phyloP scores from a whole-genome alignment of 1,140 invertebrate species.

The Oppia nitens region DNA sequence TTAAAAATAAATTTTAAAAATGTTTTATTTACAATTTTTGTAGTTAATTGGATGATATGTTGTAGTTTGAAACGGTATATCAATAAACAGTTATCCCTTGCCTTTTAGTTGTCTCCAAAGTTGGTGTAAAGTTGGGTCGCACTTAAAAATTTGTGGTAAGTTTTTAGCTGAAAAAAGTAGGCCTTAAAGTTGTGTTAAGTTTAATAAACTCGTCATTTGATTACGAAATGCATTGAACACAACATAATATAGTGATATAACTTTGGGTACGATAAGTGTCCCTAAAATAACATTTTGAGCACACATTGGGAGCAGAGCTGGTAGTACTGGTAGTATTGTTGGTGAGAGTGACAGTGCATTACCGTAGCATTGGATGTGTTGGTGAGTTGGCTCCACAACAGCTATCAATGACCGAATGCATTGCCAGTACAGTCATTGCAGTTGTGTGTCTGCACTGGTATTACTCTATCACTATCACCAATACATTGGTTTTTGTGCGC shows the following conservation, averaged over 20 bases:
- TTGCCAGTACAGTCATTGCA: not conserved
- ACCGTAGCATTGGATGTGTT: not conserved
- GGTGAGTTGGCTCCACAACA: slow-evolving; percentile 2
- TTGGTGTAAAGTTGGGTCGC: not conserved
- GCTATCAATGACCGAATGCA: not conserved
- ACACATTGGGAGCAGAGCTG: not conserved
- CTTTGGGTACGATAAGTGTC: not conserved
- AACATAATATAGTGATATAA: not conserved
- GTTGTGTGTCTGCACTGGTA: not conserved
- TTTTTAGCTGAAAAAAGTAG: no score
- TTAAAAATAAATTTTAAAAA: no score
- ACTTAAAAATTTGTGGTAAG: no score
- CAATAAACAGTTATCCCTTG: no score
- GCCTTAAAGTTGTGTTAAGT: no score
- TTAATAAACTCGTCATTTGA: not conserved
- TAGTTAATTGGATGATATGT: no score
- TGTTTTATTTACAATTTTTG: no score
- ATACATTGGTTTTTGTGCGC: not conserved
- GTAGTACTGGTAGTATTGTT: no score
- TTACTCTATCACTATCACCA: not conserved
- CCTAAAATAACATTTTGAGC: not conserved
- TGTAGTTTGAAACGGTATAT: no score
- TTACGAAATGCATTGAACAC: not conserved
- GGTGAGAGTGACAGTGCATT: not conserved
- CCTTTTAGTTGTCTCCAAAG: no score